A percentile compares a stretch with the other conserved stretches of the same genome.
phyloP scores from a whole-genome alignment of 2,797 vertebrate species.

The Smutsia gigantea region DNA sequence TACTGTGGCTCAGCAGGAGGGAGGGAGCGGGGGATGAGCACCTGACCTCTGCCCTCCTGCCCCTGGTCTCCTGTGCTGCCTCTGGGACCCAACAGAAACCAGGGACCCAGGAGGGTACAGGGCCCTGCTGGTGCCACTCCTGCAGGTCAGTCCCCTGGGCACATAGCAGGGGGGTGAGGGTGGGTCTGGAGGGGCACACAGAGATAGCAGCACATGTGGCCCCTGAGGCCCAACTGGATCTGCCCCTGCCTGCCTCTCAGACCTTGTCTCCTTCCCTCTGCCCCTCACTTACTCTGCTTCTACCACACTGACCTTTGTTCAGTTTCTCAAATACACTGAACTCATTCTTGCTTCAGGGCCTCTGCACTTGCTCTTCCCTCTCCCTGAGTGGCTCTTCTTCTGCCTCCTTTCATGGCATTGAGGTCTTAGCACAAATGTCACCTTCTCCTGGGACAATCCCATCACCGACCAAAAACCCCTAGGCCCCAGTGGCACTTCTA shows the following conservation, averaged over 20 bases:
- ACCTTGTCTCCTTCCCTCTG: neutral
- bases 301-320: neutral
- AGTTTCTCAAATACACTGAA: neutral
- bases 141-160: neutral
- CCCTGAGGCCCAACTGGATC: rapidly evolving
- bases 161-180: neutral
- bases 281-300: neutral
- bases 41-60: rapidly evolving
- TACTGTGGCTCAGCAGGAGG: rapidly evolving
- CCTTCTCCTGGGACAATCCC: neutral
- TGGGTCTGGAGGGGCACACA: neutral
- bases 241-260: neutral
- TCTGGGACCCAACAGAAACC: neutral
- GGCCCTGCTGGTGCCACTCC: rapidly evolving
- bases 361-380: neutral
- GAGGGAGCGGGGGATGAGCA: rapidly evolving
- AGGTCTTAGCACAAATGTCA: neutral
- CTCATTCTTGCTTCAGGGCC: neutral
- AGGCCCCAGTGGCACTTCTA: neutral
- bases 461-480: neutral
- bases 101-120: neutral
- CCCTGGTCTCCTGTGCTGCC: neutral
- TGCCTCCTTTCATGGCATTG: neutral
- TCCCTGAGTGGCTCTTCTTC: neutral
- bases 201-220: neutral